Percentiles rank a stretch among this genome's conserved stretches.
Conservation (phyloP, 1,140 invertebrate species). For the Euura saliciscinereae region DNA sequence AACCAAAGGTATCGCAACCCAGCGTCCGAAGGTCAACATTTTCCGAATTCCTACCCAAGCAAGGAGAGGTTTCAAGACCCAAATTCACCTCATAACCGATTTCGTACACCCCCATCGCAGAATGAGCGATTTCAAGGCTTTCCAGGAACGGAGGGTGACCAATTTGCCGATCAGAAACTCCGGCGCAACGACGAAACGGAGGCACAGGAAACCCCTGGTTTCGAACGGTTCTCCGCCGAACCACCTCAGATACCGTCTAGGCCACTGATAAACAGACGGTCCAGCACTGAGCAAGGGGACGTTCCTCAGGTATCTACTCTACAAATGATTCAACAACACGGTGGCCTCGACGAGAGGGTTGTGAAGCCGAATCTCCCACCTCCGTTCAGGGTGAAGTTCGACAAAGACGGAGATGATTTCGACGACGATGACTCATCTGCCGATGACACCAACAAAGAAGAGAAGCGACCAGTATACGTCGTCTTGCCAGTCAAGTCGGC, state of each 20-base stretch:
- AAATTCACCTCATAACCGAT: slow-evolving; percentile 13
- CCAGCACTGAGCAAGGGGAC: slow-evolving; percentile 41
- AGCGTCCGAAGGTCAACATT: slow-evolving; percentile 19
- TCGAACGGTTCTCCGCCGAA: slow-evolving; percentile 51
- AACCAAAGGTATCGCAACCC: not conserved
- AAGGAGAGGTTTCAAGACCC: slow-evolving; percentile 29
- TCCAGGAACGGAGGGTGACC: not conserved
- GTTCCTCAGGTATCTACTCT: slow-evolving; percentile 58
- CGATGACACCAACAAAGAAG: slow-evolving; percentile 25
- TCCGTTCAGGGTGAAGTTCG: slow-evolving; percentile 22
- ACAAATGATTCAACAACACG: slow-evolving; percentile 67
- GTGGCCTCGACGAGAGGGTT: slow-evolving; percentile 35
- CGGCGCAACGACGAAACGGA: slow-evolving; percentile 41
- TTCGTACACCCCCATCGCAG: not conserved
- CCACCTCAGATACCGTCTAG: slow-evolving; percentile 55
- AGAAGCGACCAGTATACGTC: slow-evolving; percentile 62
- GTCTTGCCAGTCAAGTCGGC: slow-evolving; percentile 67
- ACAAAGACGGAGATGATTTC: slow-evolving; percentile 17
- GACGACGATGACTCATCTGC: slow-evolving; percentile 32
- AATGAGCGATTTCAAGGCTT: slow-evolving; percentile 25
- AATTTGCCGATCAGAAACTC: not conserved
- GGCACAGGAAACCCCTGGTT: slow-evolving; percentile 20
- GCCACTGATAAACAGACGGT: slow-evolving; percentile 50
- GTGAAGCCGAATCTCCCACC: slow-evolving; percentile 29
- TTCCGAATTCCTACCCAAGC: slow-evolving; percentile 17